These are phyloP conservation scores for Acleris emargana DNA, from an alignment of 2,888 invertebrate species.

Conservation along the genomic window DNA sequence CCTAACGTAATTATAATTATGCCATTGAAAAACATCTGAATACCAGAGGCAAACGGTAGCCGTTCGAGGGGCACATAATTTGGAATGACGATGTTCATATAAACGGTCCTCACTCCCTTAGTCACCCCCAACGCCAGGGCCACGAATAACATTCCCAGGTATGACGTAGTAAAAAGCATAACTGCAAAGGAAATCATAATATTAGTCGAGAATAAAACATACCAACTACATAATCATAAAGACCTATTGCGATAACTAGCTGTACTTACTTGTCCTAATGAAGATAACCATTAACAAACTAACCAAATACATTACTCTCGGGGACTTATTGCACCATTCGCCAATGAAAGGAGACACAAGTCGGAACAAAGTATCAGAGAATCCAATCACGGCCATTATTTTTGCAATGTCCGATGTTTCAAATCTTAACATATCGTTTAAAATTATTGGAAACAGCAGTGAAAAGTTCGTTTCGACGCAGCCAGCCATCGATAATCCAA, in stretches of 20 bases:
- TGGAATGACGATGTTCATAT: constrained; percentile 87
- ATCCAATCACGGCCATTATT: constrained; percentile 85
- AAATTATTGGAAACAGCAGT: constrained; percentile 86
- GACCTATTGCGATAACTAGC: background rate
- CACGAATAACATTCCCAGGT: constrained; percentile 73
- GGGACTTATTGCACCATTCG: constrained; percentile 84
- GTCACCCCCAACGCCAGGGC: constrained; percentile 85
- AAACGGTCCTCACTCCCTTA: constrained; percentile 88
- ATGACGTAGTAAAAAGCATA: constrained; percentile 73
- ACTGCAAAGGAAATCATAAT: constrained; percentile 58
- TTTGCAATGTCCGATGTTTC: constrained; percentile 83
- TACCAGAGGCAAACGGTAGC: constrained; percentile 86
- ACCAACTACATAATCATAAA: background rate
- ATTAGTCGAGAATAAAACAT: background rate
- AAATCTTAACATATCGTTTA: constrained; percentile 85
- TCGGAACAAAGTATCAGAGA: constrained; percentile 84
- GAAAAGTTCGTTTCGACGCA: constrained; percentile 89
- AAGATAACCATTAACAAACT: constrained; percentile 84
- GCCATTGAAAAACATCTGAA: constrained; percentile 88
- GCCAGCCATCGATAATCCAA: constrained; percentile 87
- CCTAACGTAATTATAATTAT: constrained; percentile 84
- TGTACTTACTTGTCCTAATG: constrained; percentile 85
- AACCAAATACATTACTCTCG: constrained; percentile 86
- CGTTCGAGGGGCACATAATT: constrained; percentile 87
- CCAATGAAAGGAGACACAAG: constrained; percentile 87